These are phyloP conservation scores for Pseudachorutes palmiensis DNA, from an alignment of 1,140 invertebrate genomes.

Conservation along the genomic window DNA sequence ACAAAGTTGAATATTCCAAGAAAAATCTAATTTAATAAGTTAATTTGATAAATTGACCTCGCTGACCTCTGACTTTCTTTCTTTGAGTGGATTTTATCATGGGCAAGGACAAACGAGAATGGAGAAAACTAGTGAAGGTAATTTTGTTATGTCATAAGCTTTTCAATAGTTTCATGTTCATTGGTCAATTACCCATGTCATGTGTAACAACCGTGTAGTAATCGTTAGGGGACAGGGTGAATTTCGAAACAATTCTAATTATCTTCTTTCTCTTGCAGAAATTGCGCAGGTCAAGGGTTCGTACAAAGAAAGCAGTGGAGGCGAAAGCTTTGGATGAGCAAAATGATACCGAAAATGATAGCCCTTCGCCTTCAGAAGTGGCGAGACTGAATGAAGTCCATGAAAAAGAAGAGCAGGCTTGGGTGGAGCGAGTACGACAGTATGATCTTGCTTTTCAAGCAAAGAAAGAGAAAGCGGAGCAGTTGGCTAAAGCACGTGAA, in stretches of 20 bases:
- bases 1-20: too few species aligned
- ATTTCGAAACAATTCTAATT: too few species aligned
- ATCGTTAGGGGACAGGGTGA: too few species aligned
- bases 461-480: slow-evolving; percentile 11
- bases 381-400: slow-evolving; percentile 6
- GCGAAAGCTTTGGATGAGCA: neutral
- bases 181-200: too few species aligned
- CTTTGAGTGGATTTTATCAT: slow-evolving; percentile 4
- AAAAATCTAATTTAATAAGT: neutral
- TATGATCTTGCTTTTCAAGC: slow-evolving; percentile 17
- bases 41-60: too few species aligned
- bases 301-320: slow-evolving; percentile 11
- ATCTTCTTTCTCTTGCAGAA: too few species aligned
- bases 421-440: slow-evolving; percentile 24
- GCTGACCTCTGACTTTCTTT: slow-evolving; percentile 3
- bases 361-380: neutral
- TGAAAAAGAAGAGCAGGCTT: slow-evolving; percentile 20
- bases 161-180: too few species aligned
- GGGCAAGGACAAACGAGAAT: slow-evolving; percentile 31
- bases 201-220: too few species aligned
- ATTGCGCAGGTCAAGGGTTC: slow-evolving; percentile 26
- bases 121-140: slow-evolving; percentile 37
- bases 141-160: too few species aligned
- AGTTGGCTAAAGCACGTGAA: slow-evolving; percentile 11
- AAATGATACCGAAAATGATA: neutral